Evolutionary conservation across 2,888 invertebrate species (phyloP).

Genomic region (Endotricha flammealis): DNA sequence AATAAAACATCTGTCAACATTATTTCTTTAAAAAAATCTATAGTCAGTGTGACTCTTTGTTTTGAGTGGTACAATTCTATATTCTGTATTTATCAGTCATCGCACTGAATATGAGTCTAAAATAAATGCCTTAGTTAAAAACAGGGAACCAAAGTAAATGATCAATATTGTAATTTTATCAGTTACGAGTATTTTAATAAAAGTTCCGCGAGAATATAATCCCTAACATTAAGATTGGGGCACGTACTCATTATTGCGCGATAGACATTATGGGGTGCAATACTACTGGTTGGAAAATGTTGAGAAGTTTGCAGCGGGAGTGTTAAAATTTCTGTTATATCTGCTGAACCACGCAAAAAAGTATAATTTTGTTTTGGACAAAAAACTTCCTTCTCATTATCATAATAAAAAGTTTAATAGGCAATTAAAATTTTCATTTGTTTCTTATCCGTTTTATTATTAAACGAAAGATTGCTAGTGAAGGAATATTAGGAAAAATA

Average conservation of each 20-base stretch:
- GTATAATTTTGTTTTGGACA: too few relatives aligned
- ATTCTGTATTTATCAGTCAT: too few relatives aligned
- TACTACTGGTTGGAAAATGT: neutral
- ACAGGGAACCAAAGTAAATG: conserved; percentile 1
- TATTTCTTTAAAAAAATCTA: too few relatives aligned
- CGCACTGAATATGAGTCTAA: too few relatives aligned
- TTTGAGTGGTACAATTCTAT: too few relatives aligned
- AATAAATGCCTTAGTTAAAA: neutral
- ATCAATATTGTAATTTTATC: conserved; percentile 8
- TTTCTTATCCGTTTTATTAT: neutral
- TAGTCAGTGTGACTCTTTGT: too few relatives aligned
- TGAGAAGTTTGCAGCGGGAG: too few relatives aligned
- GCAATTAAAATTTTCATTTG: neutral
- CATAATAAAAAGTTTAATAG: neutral
- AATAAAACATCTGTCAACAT: too few relatives aligned
- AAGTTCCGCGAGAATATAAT: conserved; percentile 21
- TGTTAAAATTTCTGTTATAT: too few relatives aligned
- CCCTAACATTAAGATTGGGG: conserved; percentile 24
- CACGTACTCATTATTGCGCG: conserved; percentile 22
- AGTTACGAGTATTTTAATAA: conserved; percentile 15
- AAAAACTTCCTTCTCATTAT: neutral
- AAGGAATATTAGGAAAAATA: too few relatives aligned
- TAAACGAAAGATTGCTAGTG: too few relatives aligned
- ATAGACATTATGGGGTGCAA: neutral
- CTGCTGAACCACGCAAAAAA: too few relatives aligned